Base-by-base conservation (phyloP, 2,888 invertebrate species). In the Melikaiella ostensackeni region DNA sequence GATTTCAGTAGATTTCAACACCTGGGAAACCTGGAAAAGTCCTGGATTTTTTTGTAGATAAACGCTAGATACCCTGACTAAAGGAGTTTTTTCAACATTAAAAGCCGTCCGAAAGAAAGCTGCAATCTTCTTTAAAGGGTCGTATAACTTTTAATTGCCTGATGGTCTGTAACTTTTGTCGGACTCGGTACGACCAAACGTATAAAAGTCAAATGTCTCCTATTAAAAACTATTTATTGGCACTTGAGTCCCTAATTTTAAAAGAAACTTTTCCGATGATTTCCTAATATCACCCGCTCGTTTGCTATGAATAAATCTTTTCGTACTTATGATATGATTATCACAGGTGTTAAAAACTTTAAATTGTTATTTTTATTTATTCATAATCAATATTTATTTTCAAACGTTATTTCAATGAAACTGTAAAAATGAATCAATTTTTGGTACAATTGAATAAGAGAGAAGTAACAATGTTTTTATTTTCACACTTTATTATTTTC, bases 141-240 rank as follows among this genome's bases (percentile, higher is more conserved):
- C 27, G 13, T 66, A 16, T 19, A 66, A 46, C 66, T 46, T 66
- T 66, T 66, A 46, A 46, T 66, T 19, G 38, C 46, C 27, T 38
- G 8, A 66, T 46, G 19, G 16, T 46, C 42, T 46, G 7, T 4
- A 66, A 66, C n/a, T 66, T 19, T 6, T 42, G 24, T 24, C 24
- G 24, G 21, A 24, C 24, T 57, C 9, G 57, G 57, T 24, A 27
- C 24, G 24, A 24, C 24, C 24, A 16, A 38, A 24, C 7, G 4
- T 38, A 38, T 63, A 63, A 64, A 42, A 64, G 13, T 42, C 38
- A 42, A 64, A 42, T 42, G 64, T 64, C 24, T 16, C 13, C 24
- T 5, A 24, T 11, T 42, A 24, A 42, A 64, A 64, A 38, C 59
- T 27, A 27, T 59, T 59, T 27, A 59, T 59, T 16, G 59, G 27